Percentiles rank a stretch among this genome's conserved stretches.
These are phyloP conservation scores for Solenopsis fugax DNA, from an alignment of 1,140 invertebrate species.

Conservation along the genomic window DNA sequence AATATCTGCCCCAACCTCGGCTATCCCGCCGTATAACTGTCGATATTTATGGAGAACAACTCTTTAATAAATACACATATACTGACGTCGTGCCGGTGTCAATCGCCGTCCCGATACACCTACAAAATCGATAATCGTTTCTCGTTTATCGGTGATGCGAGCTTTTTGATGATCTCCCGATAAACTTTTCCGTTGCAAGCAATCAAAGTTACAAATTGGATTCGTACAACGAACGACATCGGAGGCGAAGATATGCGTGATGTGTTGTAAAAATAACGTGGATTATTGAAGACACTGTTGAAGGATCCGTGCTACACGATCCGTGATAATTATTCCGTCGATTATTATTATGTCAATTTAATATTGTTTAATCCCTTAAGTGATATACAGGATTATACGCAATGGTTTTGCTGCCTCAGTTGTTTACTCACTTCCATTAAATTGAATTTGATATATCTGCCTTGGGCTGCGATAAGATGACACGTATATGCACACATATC, in stretches of 20 bases:
- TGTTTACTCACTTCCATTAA: background rate
- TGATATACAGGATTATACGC: background rate
- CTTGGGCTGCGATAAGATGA: background rate
- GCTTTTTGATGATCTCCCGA: conserved; percentile 47
- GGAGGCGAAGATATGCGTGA: conserved; percentile 3
- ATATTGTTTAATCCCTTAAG: background rate
- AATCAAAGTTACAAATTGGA: conserved; percentile 66
- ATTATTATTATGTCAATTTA: conserved; percentile 22
- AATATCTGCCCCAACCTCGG: conserved; percentile 38
- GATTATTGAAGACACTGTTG: background rate
- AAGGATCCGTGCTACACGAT: background rate
- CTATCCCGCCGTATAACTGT: conserved; percentile 50
- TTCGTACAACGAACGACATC: conserved; percentile 42
- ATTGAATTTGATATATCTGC: conserved; percentile 16
- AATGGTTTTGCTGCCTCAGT: background rate
- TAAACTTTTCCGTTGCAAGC: conserved; percentile 48
- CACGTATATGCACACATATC: background rate
- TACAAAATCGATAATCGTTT: conserved; percentile 52
- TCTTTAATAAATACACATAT: conserved; percentile 53
- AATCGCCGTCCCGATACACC: conserved; percentile 53
- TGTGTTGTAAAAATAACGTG: conserved; percentile 24
- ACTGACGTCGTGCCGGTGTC: conserved; percentile 38
- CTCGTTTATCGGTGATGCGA: conserved; percentile 48
- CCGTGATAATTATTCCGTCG: background rate
- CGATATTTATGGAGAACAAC: conserved; percentile 64